These are phyloP conservation scores for Corythaixoides concolor DNA, from an alignment of 2,113 vertebrate species.

Conservation along the genomic window DNA sequence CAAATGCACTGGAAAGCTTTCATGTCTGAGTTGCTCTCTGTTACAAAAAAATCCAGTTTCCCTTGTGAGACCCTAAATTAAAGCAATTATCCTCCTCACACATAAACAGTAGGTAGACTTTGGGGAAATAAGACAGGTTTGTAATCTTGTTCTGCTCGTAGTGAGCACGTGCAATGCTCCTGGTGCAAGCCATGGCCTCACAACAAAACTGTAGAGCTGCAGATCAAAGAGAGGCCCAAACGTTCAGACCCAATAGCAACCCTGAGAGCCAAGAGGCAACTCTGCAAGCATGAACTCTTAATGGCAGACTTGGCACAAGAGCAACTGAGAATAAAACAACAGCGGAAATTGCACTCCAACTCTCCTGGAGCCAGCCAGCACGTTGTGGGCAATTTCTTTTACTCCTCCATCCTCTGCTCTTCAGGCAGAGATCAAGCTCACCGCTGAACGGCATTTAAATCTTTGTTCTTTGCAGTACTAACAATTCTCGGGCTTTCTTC, in stretches of 20 bases:
- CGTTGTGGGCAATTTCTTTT: not conserved
- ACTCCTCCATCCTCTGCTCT: not conserved
- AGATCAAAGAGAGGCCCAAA: not conserved
- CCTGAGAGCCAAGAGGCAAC: not conserved
- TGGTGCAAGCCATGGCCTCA: not conserved
- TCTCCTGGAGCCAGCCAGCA: not conserved
- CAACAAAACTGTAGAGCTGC: not conserved
- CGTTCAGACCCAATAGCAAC: not conserved
- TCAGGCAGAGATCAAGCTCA: not conserved
- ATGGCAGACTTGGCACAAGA: constrained; percentile 8
- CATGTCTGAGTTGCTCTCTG: not conserved
- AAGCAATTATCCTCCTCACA: constrained; percentile 36
- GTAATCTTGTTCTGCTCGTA: not conserved
- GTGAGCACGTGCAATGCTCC: not conserved
- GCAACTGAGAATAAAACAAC: not conserved
- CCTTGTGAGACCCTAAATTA: constrained; percentile 45
- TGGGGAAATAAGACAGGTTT: constrained; percentile 37
- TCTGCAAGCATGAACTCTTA: not conserved
- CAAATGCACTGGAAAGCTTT: constrained; percentile 27
- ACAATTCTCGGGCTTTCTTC: not conserved
- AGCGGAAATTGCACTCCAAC: not conserved
- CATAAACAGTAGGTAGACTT: constrained; percentile 24
- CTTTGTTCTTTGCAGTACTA: not conserved
- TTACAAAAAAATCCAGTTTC: constrained; percentile 16
- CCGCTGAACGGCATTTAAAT: not conserved